Percentiles rank a stretch among this genome's conserved stretches.
Evolutionary conservation across 2,113 vertebrate species (phyloP).

Genomic region (Bubo blakistoni): DNA sequence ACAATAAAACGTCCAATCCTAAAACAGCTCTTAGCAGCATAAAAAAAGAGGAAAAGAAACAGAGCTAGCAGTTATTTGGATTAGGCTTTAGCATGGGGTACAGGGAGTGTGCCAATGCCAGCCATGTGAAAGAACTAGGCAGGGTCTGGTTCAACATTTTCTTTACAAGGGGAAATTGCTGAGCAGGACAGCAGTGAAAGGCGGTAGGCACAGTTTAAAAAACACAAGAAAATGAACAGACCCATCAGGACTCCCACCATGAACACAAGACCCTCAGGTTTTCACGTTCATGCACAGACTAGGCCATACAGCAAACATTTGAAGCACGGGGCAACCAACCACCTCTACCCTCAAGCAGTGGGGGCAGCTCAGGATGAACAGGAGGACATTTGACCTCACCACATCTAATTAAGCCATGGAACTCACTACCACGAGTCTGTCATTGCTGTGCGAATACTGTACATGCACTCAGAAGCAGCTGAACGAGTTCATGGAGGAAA

Average conservation of each 20-base stretch:
- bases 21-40: background rate
- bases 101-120: background rate
- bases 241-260: background rate
- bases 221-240: background rate
- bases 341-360: background rate
- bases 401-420: background rate
- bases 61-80: background rate
- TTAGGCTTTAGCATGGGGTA: background rate
- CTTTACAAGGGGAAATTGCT: background rate
- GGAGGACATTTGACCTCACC: background rate
- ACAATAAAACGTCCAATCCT: background rate
- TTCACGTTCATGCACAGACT: accelerated
- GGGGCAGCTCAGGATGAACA: background rate
- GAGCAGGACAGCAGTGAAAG: background rate
- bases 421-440: background rate
- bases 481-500: background rate
- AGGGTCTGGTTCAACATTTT: background rate
- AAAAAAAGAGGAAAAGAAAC: background rate
- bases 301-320: background rate
- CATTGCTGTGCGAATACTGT: background rate
- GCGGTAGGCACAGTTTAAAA: background rate
- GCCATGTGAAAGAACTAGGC: background rate
- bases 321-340: background rate
- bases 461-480: background rate
- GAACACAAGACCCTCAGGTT: background rate